Evolutionary conservation across 2,888 invertebrate species (phyloP), one percentile per base, ranked within the genome.

Genomic region (Orthosia cruda): DNA sequence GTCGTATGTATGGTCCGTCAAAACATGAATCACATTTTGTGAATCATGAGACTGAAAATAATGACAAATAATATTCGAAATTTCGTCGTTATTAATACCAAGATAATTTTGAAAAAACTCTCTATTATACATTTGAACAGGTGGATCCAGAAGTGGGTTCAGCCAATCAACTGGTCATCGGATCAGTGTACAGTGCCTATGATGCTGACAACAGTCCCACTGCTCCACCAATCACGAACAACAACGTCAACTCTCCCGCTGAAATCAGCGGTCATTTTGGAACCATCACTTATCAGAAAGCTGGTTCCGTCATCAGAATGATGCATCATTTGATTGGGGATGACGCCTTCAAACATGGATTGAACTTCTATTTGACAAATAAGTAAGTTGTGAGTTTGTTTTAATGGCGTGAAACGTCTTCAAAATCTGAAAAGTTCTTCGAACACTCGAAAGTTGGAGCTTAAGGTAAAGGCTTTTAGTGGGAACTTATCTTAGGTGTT

Each of bases 271-370:
- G 92, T 0, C 97, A 97, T 93, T 98, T 98, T 86, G 97, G 97
- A 72, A 95, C 94, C 0, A 97, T 98, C 61, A 97, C 97, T 0
- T 98, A 98, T 85, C 97, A 97, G 84, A 98, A 98, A 93, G 98
- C 97, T 2, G 97, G 96, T 5, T 92, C 96, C 0, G 93, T 97
- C 0, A 96, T 97, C 45, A 91, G 96, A 62, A 97, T 97, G 96
- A 94, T 97, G 61, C 96, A 96, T 77, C 94, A 96, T 85, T 88
- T 96, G n/a, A 83, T 97, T 18, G 95, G 95, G 7, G 94, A 96
- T 67, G 91, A 91, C 7, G 94, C 93, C 55, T 92, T 93, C 68
- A 89, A 88, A 85, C 78, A 84, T 66, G 94, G 94, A 23, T 76
- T 93, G n/a, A 83, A 92, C 62, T 74, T 81, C 4, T 95, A 96